These are phyloP conservation scores for Python bivittatus DNA, from an alignment of 2,113 vertebrate species.

Conservation along the genomic window DNA sequence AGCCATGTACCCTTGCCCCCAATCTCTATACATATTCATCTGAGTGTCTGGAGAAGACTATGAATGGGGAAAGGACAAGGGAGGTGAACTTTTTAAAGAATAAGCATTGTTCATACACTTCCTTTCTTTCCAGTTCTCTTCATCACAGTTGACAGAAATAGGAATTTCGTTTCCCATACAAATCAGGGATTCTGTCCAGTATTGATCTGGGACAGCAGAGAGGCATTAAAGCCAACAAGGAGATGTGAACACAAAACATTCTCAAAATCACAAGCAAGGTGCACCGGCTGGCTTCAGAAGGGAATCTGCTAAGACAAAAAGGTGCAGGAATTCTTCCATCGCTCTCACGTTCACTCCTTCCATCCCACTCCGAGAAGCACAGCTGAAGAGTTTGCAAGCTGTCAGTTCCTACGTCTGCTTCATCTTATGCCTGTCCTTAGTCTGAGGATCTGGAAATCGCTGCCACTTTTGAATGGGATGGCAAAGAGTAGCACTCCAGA, in stretches of 20 bases:
- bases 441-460: not conserved
- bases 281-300: not conserved
- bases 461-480: too few relatives aligned
- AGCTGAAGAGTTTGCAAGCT: not conserved
- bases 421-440: not conserved
- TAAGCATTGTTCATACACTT: not conserved
- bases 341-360: not conserved
- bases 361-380: not conserved
- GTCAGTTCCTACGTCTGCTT: not conserved
- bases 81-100: not conserved
- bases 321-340: not conserved
- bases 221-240: not conserved
- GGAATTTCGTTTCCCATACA: too few relatives aligned
- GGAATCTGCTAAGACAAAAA: too few relatives aligned
- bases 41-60: too few relatives aligned
- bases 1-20: too few relatives aligned
- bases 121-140: too few relatives aligned
- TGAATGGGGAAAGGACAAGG: not conserved
- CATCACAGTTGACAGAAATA: too few relatives aligned
- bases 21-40: too few relatives aligned
- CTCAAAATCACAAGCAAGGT: not conserved
- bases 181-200: too few relatives aligned
- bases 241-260: too few relatives aligned
- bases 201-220: not conserved
- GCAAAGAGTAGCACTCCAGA: not conserved